Percentiles rank a stretch among this genome's conserved stretches.
phyloP scores from a whole-genome alignment of 2,888 invertebrate species.

The Hecatera dysodea region DNA sequence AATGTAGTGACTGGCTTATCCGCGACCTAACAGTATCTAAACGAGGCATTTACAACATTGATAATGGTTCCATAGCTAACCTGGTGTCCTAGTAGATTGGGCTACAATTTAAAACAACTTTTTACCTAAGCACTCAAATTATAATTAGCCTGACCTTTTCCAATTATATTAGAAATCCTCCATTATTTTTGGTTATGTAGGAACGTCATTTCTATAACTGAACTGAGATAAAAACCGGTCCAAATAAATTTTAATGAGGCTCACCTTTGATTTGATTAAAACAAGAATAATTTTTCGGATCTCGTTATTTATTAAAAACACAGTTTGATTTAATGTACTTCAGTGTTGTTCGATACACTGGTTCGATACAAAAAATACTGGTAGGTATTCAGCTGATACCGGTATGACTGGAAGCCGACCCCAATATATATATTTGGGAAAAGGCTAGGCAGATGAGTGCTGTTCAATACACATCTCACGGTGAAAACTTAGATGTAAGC shows the following conservation, averaged over 20 bases:
- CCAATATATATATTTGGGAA: no score
- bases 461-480: no score
- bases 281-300: constrained; percentile 4
- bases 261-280: constrained; percentile 11
- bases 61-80: constrained; percentile 13
- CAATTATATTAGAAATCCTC: constrained; percentile 15
- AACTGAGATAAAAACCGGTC: not conserved
- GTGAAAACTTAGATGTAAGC: no score
- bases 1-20: not conserved
- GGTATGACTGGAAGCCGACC: no score
- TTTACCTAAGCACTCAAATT: constrained; percentile 20
- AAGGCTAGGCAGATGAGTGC: no score
- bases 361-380: no score
- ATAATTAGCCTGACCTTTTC: constrained; percentile 30
- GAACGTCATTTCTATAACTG: not conserved
- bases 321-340: not conserved
- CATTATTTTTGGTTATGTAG: not conserved
- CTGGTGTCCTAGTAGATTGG: no score
- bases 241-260: not conserved
- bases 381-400: no score
- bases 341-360: no score
- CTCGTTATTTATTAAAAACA: constrained; percentile 8
- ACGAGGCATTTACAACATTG: constrained; percentile 11
- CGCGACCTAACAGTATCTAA: not conserved
- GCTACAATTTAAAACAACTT: constrained; percentile 19